Evolutionary conservation across 2,797 vertebrate genomes (phyloP).

Genomic region (Glyptemys insculpta): DNA sequence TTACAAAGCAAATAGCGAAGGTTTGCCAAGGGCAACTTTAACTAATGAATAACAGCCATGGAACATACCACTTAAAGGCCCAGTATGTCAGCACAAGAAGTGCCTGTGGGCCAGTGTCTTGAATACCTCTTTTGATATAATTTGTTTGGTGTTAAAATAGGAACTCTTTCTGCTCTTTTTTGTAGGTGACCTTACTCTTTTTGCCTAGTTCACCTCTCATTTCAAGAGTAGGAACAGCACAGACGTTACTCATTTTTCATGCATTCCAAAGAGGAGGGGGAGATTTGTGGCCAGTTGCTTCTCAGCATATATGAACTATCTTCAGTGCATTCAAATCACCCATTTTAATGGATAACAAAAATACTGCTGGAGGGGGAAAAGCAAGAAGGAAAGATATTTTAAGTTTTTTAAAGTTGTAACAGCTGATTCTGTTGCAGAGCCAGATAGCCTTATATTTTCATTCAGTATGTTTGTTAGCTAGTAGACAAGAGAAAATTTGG

Average conservation of each 20-base stretch:
- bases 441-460: background rate
- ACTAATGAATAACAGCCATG: background rate
- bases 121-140: constrained; percentile 2
- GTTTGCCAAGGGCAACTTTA: background rate
- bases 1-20: background rate
- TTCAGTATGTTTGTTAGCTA: background rate
- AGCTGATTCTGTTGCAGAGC: constrained; percentile 23
- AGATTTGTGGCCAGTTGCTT: constrained; percentile 39
- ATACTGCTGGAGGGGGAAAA: background rate
- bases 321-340: constrained; percentile 41
- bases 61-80: background rate
- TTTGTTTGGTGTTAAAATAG: background rate
- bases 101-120: background rate
- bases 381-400: background rate
- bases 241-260: constrained; percentile 64
- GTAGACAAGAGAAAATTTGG: background rate
- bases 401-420: constrained; percentile 29
- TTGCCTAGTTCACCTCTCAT: background rate
- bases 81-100: background rate
- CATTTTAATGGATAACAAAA: constrained; percentile 29
- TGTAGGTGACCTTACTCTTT: background rate
- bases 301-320: constrained; percentile 7
- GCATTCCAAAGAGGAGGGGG: constrained; percentile 49
- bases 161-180: background rate
- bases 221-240: constrained; percentile 4